Evolutionary conservation across 2,888 invertebrate species (phyloP).

Genomic region (Timandra comae): DNA sequence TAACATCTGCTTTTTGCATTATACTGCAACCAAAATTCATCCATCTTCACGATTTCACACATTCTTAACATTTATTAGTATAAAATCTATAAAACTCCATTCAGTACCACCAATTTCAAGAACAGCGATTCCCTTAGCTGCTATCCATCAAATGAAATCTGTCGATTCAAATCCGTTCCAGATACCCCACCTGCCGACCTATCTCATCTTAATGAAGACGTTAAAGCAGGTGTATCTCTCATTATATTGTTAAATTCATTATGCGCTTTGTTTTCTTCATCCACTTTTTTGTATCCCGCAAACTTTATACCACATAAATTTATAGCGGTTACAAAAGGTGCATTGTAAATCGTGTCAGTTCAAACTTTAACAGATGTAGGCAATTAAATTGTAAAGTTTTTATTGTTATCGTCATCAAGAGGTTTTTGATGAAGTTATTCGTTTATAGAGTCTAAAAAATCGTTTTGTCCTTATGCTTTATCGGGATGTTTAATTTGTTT

Average conservation of each 20-base stretch:
- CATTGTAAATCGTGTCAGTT: slow-evolving; percentile 66
- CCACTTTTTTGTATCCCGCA: slow-evolving; percentile 52
- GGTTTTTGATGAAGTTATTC: slow-evolving; percentile 36
- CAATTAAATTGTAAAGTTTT: slow-evolving; percentile 71
- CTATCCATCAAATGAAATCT: slow-evolving; percentile 26
- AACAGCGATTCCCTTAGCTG: slow-evolving; percentile 27
- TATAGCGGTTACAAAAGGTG: slow-evolving; percentile 58
- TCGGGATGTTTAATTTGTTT: slow-evolving; percentile 20
- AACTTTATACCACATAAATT: slow-evolving; percentile 64
- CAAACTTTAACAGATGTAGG: slow-evolving; percentile 66
- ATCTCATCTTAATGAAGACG: slow-evolving; percentile 70
- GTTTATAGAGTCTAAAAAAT: slow-evolving; percentile 24
- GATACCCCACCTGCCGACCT: slow-evolving; percentile 63
- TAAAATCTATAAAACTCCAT: no score
- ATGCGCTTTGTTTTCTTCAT: slow-evolving; percentile 71
- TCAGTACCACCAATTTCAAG: slow-evolving; percentile 16
- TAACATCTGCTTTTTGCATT: no score
- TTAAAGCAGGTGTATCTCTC: slow-evolving; percentile 67
- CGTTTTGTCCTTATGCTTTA: slow-evolving; percentile 18
- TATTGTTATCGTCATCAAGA: slow-evolving; percentile 50
- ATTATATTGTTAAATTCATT: slow-evolving; percentile 72
- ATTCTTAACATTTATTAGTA: no score
- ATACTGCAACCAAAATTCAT: no score
- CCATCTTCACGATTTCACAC: no score
- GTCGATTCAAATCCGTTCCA: slow-evolving; percentile 30